These are phyloP conservation scores for Thaleichthys pacificus DNA, from an alignment of 2,797 vertebrate genomes.

Conservation along the genomic window DNA sequence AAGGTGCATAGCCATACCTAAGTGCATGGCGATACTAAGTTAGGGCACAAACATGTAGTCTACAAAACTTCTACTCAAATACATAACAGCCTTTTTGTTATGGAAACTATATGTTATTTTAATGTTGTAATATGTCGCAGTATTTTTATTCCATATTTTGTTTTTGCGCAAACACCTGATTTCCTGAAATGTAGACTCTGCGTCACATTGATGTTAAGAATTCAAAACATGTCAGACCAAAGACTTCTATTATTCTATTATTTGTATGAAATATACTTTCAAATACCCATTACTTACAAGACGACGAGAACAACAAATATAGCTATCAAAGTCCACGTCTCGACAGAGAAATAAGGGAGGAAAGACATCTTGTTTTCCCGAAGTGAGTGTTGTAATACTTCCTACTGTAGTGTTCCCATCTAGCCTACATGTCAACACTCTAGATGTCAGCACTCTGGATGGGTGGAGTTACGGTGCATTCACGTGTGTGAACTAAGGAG, in stretches of 20 bases:
- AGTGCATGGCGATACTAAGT: background rate
- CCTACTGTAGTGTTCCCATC: background rate
- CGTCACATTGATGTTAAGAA: background rate
- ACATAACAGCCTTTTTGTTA: background rate
- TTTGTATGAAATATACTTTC: too few relatives aligned
- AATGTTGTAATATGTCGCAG: background rate
- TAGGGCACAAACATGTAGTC: background rate
- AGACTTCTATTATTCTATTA: too few relatives aligned
- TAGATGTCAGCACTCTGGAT: too few relatives aligned
- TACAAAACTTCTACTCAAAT: background rate
- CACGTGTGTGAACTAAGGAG: too few relatives aligned
- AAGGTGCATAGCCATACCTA: conserved; percentile 64
- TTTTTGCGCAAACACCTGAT: background rate
- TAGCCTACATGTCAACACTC: too few relatives aligned
- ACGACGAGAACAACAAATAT: conserved; percentile 50
- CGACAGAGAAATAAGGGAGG: conserved; percentile 52
- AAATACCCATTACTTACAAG: conserved; percentile 50
- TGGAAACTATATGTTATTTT: background rate
- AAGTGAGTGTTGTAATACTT: background rate
- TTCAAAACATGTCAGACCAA: background rate
- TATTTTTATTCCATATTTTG: background rate
- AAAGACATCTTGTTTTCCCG: conserved; percentile 34
- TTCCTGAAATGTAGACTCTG: background rate
- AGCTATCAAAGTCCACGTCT: conserved; percentile 63
- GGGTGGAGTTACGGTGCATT: too few relatives aligned